These are phyloP conservation scores for Dryomyza anilis DNA, from an alignment of 2,888 invertebrate species.

Conservation along the genomic window DNA sequence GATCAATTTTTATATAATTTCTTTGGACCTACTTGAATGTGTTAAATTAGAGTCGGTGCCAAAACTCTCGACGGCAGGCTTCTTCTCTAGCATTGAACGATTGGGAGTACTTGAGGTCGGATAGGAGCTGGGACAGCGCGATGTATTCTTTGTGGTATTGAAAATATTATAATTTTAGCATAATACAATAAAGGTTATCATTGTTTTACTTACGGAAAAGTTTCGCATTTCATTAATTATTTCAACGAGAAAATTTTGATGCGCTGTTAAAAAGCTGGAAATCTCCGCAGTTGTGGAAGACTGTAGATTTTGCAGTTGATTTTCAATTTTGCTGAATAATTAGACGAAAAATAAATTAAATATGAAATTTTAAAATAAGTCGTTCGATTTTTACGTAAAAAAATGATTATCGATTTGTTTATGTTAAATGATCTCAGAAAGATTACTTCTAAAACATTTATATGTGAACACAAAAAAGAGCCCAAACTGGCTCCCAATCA, in stretches of 20 bases:
- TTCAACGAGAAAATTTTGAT: conserved; percentile 52
- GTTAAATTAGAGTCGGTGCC: conserved; percentile 38
- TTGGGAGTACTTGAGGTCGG: conserved; percentile 58
- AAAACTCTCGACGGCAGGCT: conserved; percentile 22
- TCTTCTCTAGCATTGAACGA: conserved; percentile 35
- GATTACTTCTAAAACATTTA: too few species aligned
- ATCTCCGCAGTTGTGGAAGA: conserved; percentile 50
- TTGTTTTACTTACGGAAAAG: conserved; percentile 48
- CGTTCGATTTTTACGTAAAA: too few species aligned
- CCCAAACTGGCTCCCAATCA: too few species aligned
- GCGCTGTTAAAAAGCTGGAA: conserved; percentile 51
- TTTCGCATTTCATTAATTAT: conserved; percentile 57
- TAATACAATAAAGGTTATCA: background rate
- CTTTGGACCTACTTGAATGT: conserved; percentile 46
- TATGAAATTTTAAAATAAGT: too few species aligned
- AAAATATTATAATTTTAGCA: background rate
- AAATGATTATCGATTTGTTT: too few species aligned
- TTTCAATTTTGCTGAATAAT: conserved; percentile 49
- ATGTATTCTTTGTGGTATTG: conserved; percentile 27
- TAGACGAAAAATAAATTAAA: too few species aligned
- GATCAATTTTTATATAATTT: background rate
- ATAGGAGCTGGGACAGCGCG: conserved; percentile 36
- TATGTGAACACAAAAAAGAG: too few species aligned
- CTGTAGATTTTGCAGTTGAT: conserved; percentile 46
- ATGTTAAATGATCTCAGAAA: too few species aligned